Percentiles rank a stretch among this genome's conserved stretches.
Conservation (phyloP, 2,113 vertebrate species). For the Ophiodon elongatus region DNA sequence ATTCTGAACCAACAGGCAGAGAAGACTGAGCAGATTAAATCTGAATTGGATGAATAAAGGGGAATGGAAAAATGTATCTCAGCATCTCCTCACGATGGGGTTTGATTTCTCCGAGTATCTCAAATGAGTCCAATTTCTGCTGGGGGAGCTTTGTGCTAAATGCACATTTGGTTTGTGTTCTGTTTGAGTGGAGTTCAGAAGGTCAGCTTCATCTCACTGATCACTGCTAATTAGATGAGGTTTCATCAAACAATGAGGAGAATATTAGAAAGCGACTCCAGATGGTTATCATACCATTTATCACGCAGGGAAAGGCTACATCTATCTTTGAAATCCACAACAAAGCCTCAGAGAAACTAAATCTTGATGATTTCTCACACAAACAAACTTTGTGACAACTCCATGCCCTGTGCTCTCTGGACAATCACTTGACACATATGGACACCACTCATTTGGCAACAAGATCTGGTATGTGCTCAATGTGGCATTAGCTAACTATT, state of each 20-base stretch:
- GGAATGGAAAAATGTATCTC: conserved; percentile 78
- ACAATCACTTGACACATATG: conserved; percentile 28
- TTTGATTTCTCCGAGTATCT: conserved; percentile 73
- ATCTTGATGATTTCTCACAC: conserved; percentile 13
- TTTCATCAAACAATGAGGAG: conserved; percentile 50
- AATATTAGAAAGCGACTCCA: conserved; percentile 55
- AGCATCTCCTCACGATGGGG: conserved; percentile 58
- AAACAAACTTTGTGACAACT: conserved; percentile 1
- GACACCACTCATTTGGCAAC: conserved; percentile 25
- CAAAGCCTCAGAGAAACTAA: conserved; percentile 2
- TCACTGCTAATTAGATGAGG: conserved; percentile 67
- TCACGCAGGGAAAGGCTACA: background rate
- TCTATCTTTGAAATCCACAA: conserved; percentile 11
- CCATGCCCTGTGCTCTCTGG: background rate
- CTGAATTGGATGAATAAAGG: conserved; percentile 68
- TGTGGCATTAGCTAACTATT: conserved; percentile 49
- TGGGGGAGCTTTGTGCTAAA: conserved; percentile 66
- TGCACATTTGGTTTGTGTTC: conserved; percentile 82
- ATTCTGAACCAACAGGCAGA: conserved; percentile 54
- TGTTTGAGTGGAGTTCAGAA: conserved; percentile 63
- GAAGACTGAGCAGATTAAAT: conserved; percentile 71
- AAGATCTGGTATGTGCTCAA: conserved; percentile 13
- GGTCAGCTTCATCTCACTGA: conserved; percentile 68
- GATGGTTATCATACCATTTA: conserved; percentile 52
- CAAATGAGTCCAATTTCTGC: conserved; percentile 73